Base-by-base conservation (phyloP, 2,888 invertebrate genomes). In the Ptilodon capucinus region DNA sequence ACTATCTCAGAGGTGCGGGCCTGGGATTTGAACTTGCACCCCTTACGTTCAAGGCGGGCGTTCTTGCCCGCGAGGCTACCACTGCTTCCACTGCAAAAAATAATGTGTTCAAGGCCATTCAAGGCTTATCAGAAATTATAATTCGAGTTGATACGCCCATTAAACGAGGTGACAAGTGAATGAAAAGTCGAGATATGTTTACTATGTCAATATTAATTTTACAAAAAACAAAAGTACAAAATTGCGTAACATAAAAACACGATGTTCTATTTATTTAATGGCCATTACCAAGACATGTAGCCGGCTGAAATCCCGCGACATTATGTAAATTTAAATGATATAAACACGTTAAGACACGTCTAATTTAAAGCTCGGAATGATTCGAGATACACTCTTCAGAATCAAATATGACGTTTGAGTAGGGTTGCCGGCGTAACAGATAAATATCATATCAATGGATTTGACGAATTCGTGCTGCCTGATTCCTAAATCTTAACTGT, bases 351-450 rank as follows among this genome's bases (percentile, higher is more conserved):
- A 50, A 45, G 46, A 44, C 38, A 44, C 30, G 44, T 51, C 40
- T 48, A 51, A 48, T 47, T 49, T 46, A 46, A 54, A 54, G 46
- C 51, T 54, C 44, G 40, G 40, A 45, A 46, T 56, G 55, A 59
- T 62, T 48, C 44, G 51, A 64, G 54, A 57, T 52, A 52, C 52
- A 64, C 62, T 68, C 67, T 62, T 57, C 65, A 74, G 60, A 73
- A 81, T 79, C 74, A 68, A 74, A 76, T 68, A 61, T 76, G 83
- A 81, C 79, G 65, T 57, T 58, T 59, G 61, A 63, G 52, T 49
- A 46, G 61, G 64, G 62, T 63, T 40, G 9, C 13, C 41, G n/a
- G 36, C 40, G 25, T 42, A 44, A 47, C 44, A 40, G 48, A 52
- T 47, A 38, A 46, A 39, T 51, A 52, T 48, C 44, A 54, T 41